Conservation (phyloP, 1,140 invertebrate species). For the Bombus cullumanus region DNA sequence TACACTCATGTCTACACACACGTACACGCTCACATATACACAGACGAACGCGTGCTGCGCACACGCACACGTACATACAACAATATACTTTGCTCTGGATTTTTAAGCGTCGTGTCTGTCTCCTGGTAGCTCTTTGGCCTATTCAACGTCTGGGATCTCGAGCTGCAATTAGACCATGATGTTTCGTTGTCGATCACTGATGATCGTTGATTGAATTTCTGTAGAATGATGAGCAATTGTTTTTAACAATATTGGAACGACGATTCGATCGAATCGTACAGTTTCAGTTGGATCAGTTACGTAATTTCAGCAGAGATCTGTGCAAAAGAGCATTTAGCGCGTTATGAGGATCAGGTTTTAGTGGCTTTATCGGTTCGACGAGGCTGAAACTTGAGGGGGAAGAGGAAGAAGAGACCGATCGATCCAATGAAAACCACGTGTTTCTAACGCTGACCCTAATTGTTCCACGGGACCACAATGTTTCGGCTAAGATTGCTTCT, state of each 20-base stretch:
- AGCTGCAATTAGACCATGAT: neutral
- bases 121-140: neutral
- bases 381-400: neutral
- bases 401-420: too few relatives aligned
- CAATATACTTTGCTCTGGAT: neutral
- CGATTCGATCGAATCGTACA: neutral
- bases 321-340: neutral
- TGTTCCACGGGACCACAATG: neutral
- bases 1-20: slow-evolving; percentile 7
- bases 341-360: neutral
- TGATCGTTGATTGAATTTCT: neutral
- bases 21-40: neutral
- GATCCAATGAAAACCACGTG: too few relatives aligned
- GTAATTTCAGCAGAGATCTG: neutral
- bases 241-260: neutral
- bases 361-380: neutral
- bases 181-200: neutral
- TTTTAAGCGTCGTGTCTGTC: neutral
- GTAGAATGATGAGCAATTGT: neutral
- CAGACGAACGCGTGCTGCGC: neutral
- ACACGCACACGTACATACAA: neutral
- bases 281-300: neutral
- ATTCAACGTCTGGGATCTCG: neutral
- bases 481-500: too few relatives aligned
- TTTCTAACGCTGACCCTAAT: neutral